phyloP scores from a whole-genome alignment of 2,797 vertebrate species.

The Agapornis canus region DNA sequence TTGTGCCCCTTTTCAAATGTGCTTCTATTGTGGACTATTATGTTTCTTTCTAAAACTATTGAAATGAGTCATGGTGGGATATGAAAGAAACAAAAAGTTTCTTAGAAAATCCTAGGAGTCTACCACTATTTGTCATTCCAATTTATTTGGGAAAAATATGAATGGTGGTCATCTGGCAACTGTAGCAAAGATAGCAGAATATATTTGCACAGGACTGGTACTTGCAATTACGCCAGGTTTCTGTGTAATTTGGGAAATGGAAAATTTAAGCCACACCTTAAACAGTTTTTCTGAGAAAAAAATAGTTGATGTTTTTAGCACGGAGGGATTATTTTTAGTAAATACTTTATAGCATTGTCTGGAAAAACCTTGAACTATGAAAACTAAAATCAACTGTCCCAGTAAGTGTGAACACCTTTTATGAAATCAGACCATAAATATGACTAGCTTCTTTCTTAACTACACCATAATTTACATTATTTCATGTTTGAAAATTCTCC shows the following conservation, averaged over 20 bases:
- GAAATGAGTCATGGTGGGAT: not conserved
- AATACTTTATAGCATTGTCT: not conserved
- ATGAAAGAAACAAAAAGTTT: not conserved
- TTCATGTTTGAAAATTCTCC: not conserved
- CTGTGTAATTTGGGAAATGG: not conserved
- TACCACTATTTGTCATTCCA: not conserved
- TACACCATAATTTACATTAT: rapidly evolving
- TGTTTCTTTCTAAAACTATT: not conserved
- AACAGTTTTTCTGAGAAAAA: not conserved
- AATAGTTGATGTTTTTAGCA: not conserved
- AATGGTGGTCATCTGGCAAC: not conserved
- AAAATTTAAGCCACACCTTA: not conserved
- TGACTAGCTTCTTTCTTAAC: not conserved
- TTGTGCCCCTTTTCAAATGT: rapidly evolving
- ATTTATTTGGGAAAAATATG: not conserved
- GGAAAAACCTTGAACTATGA: not conserved
- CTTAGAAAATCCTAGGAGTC: not conserved
- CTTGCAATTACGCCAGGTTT: not conserved
- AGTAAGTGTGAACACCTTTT: not conserved
- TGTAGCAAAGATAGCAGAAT: not conserved
- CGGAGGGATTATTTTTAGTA: not conserved
- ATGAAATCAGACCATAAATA: not conserved
- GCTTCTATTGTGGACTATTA: not conserved
- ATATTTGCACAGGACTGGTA: not conserved
- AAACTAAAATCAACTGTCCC: not conserved